Conservation (phyloP, 2,797 vertebrate species). For the Tauraco hartlaubi region DNA sequence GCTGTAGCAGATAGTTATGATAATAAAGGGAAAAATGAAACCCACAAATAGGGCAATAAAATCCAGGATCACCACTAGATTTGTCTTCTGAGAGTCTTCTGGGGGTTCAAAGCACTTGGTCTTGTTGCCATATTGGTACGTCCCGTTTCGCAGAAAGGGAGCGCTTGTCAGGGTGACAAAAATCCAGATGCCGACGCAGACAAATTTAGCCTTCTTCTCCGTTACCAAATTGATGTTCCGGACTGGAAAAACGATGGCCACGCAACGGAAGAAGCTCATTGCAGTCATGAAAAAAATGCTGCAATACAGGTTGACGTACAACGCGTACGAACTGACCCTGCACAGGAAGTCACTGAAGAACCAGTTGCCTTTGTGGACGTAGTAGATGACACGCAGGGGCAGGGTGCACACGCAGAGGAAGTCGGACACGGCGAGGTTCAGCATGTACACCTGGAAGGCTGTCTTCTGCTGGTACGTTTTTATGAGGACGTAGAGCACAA, state of each 20-base stretch:
- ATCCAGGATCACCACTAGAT: conserved; percentile 83
- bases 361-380: conserved; percentile 89
- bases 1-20: conserved; percentile 90
- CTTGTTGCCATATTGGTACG: conserved; percentile 79
- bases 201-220: conserved; percentile 82
- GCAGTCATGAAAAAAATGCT: conserved; percentile 96
- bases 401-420: conserved; percentile 92
- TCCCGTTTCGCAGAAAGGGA: conserved; percentile 86
- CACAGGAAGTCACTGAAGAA: conserved; percentile 89
- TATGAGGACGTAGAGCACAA: conserved; percentile 89
- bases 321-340: conserved; percentile 88
- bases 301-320: conserved; percentile 97
- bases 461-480: conserved; percentile 84
- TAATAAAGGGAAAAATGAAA: conserved; percentile 89
- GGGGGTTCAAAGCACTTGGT: conserved; percentile 95
- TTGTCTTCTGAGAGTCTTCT: not conserved
- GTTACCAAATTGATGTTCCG: conserved; percentile 87
- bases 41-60: conserved; percentile 88
- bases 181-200: conserved; percentile 88
- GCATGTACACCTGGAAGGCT: conserved; percentile 93
- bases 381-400: conserved; percentile 91
- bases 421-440: conserved; percentile 92
- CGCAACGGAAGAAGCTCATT: conserved; percentile 94
- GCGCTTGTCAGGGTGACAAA: conserved; percentile 86
- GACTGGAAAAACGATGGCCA: conserved; percentile 94